phyloP scores from a whole-genome alignment of 53 echinoderm and acorn worm species.

The Stichopus horrens region DNA sequence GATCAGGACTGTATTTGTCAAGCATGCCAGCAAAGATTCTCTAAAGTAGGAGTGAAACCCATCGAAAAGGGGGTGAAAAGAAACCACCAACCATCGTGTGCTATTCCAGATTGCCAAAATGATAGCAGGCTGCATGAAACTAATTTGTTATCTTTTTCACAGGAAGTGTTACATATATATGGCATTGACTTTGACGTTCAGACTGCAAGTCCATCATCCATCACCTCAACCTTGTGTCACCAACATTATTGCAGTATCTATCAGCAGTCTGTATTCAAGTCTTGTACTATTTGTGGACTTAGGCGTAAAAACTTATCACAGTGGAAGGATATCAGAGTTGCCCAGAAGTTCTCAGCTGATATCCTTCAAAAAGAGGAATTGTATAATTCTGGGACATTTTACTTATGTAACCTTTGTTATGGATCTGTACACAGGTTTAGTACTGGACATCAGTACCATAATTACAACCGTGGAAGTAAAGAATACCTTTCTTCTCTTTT shows the following conservation, averaged over 20 bases:
- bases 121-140: no score
- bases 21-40: background rate
- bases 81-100: background rate
- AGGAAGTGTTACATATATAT: slow-evolving; percentile 13
- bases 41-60: no score
- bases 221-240: background rate
- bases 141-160: background rate
- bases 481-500: background rate
- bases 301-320: no score
- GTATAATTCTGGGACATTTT: background rate
- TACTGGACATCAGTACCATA: background rate
- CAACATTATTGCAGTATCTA: background rate
- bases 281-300: no score
- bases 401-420: slow-evolving; percentile 10
- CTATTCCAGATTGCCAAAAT: no score
- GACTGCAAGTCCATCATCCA: background rate
- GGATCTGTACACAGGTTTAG: background rate
- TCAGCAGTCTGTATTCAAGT: no score
- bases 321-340: no score
- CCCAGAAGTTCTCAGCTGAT: no score
- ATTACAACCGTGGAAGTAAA: background rate
- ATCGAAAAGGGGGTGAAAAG: background rate
- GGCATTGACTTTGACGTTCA: background rate
- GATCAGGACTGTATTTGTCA: background rate
- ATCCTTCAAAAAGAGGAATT: background rate